Conservation (phyloP, 2,888 invertebrate species). For the Diarsia dahlii region DNA sequence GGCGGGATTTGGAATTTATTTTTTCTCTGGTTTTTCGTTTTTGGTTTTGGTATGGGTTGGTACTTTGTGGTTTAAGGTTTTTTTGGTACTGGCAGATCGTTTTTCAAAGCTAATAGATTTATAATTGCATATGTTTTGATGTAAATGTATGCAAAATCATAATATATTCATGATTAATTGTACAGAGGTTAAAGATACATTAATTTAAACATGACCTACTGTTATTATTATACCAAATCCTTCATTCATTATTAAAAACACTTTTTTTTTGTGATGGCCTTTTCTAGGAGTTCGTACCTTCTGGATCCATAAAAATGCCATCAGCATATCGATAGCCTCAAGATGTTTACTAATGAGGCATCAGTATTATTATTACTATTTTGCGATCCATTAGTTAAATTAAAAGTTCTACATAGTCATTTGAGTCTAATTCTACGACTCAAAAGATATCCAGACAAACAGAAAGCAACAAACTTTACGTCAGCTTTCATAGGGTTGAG, state of each 20-base stretch:
- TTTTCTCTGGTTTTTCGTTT: slow-evolving; percentile 14
- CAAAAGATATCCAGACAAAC: slow-evolving; percentile 19
- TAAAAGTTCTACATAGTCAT: background rate
- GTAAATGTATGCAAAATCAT: background rate
- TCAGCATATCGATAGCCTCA: too few relatives aligned
- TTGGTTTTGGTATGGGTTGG: background rate
- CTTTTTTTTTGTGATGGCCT: too few relatives aligned
- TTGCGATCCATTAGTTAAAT: background rate
- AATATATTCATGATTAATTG: slow-evolving; percentile 27
- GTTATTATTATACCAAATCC: background rate
- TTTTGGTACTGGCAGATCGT: background rate
- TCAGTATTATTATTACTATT: background rate
- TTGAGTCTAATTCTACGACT: slow-evolving; percentile 10
- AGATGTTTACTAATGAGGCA: too few relatives aligned
- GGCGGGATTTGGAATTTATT: background rate
- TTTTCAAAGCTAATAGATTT: slow-evolving; percentile 10
- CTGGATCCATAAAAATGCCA: too few relatives aligned
- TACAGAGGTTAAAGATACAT: slow-evolving; percentile 8
- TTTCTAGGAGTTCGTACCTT: too few relatives aligned
- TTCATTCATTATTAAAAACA: too few relatives aligned
- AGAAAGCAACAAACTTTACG: slow-evolving; percentile 3
- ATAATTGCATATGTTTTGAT: slow-evolving; percentile 6
- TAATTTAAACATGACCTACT: background rate
- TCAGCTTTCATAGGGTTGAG: background rate
- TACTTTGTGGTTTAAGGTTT: background rate